Evolutionary conservation across 2,888 invertebrate species (phyloP), one percentile per base, ranked within the genome.

Genomic region (Lasioglossum vierecki): DNA sequence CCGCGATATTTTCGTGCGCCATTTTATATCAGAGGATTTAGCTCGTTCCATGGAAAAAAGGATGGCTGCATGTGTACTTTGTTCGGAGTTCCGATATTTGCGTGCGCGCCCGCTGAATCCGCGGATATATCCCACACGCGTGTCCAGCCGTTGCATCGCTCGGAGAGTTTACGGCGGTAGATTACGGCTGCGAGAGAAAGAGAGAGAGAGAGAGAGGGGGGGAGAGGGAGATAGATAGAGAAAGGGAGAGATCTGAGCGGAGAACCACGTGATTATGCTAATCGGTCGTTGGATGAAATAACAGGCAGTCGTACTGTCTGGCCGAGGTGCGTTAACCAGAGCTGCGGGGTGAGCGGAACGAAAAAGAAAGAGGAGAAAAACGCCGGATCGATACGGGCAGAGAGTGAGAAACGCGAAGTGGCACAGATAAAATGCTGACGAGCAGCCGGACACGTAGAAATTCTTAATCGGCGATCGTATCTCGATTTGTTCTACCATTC

Each of bases 261-360:
- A 76, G 83, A 84, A 80, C 80, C 88, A 84, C 81, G 84, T 81
- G 86, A 88, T 88, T 88, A 88, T 88, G 88, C 86, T 88, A 88
- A 88, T 88, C 81, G 84, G 60, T 41, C 73, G 80, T 82, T 82
- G 83, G 70, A 76, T 83, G 83, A 88, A 84, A 80, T 88, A 87
- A 79, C 88, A 83, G 88, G 88, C 83, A 82, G 78, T 82, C 70
- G 66, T 78, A 75, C 78, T 76, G 79, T 78, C 75, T 72, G 75
- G 44, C 74, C 22, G 39, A n/a, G 86, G 71, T 76, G 75, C 78
- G 82, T 76, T 66, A 68, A 71, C 76, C 75, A 53, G 76, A 75
- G 49, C 82, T 60, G 71, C 60, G 44, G 70, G 35, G 76, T 26
- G 63, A 41, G n/a, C 35, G 35, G 53, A 46, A 26, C n/a, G 4